These are phyloP conservation scores for Apotomis turbidana DNA, from an alignment of 2,888 invertebrate species.

Conservation along the genomic window DNA sequence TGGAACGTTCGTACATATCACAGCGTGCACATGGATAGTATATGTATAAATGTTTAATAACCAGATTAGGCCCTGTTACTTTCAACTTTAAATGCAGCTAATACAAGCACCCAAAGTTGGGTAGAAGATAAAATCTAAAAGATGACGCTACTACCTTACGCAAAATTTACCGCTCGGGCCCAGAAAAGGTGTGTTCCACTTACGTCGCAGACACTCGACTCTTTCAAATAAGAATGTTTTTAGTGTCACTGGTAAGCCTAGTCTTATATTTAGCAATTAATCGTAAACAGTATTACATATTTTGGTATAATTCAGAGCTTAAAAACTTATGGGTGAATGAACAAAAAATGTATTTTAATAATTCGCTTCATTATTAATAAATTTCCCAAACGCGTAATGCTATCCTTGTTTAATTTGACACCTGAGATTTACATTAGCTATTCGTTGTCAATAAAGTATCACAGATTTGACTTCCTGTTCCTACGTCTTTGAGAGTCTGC, in stretches of 20 bases:
- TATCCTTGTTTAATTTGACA: no score
- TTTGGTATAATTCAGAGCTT: no score
- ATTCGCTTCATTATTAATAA: no score
- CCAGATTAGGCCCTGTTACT: neutral
- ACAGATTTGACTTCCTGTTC: no score
- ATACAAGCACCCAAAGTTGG: slow-evolving; percentile 1
- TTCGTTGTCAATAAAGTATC: no score
- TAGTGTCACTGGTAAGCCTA: neutral
- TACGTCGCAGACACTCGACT: slow-evolving; percentile 5
- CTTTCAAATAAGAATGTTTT: neutral
- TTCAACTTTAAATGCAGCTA: neutral
- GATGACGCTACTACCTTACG: slow-evolving; percentile 38
- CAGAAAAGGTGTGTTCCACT: slow-evolving; percentile 21
- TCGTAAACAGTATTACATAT: no score
- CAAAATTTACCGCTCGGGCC: slow-evolving; percentile 17
- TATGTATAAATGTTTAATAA: neutral
- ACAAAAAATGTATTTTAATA: no score
- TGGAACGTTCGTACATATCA: no score
- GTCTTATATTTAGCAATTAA: neutral
- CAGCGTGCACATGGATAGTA: neutral
- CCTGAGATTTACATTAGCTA: no score
- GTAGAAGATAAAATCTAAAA: slow-evolving; percentile 27
- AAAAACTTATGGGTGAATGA: no score
- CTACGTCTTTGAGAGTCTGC: no score
- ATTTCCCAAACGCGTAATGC: no score